Evolutionary conservation across 2,797 vertebrate genomes (phyloP).

Genomic region (Glossophaga mutica): DNA sequence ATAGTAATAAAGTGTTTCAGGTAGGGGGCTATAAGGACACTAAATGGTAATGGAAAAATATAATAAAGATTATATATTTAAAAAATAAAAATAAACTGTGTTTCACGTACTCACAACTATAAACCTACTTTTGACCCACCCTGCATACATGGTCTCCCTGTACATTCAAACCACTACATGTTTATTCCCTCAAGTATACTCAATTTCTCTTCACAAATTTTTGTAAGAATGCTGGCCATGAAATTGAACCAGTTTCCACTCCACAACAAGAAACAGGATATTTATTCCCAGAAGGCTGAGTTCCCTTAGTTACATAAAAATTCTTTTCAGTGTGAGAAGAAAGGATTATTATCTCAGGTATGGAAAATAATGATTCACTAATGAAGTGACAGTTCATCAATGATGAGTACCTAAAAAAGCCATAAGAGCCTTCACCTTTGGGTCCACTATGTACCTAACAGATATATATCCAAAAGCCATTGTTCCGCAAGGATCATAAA

Average conservation of each 20-base stretch:
- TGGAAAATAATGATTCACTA: not conserved
- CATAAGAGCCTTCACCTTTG: not conserved
- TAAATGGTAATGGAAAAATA: too few species aligned
- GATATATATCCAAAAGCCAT: not conserved
- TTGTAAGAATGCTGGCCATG: not conserved
- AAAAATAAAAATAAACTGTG: not conserved
- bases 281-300: not conserved
- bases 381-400: not conserved
- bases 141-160: not conserved
- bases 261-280: not conserved
- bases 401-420: not conserved
- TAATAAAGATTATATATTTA: too few species aligned
- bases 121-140: not conserved
- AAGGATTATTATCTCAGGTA: not conserved
- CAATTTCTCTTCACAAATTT: not conserved
- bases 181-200: not conserved
- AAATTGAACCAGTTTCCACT: not conserved
- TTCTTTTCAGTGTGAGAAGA: not conserved
- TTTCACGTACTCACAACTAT: not conserved
- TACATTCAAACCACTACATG: not conserved
- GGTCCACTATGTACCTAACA: not conserved
- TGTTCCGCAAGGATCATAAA: not conserved
- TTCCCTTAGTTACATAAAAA: not conserved
- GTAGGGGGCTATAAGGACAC: too few species aligned
- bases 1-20: not conserved